Base-by-base conservation (phyloP, 2,888 invertebrate genomes). In the Eurytoma adleriae region DNA sequence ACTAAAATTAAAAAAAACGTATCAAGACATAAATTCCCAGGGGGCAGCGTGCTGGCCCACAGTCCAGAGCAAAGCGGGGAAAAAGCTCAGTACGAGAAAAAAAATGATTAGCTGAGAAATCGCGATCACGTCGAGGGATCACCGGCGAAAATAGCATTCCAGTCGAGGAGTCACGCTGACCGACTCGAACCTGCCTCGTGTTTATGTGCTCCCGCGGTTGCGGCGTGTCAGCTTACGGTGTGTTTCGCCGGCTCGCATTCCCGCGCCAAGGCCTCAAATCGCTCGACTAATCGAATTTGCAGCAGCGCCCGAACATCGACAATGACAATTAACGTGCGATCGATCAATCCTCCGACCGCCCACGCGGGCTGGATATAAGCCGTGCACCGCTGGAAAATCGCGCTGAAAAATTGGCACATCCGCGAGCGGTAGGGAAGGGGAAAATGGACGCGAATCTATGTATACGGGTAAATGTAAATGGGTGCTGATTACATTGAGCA, bases 301-400 rank as follows among this genome's bases (percentile, higher is more conserved):
- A 24, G 18, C 54, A 70, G 48, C 83, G 83, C 85, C 83, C 84
- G 86, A 84, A 83, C 83, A 84, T 85, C 84, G 83, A 84, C 84
- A 85, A 83, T 85, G 83, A 81, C 85, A 84, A 87, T 87, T 87
- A 86, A 85, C 81, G 76, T 84, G 77, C 84, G 84, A 87, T 86
- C 85, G 84, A 86, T 86, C 86, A 85, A 86, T 84, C 13, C 84
- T 16, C 54, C 82, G 84, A 84, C 86, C 87, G 83, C 85, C 86
- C 59, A 82, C 76, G 40, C 24, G 66, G 40, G 20, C n/a, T 18
- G 48, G 57, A 64, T 71, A 56, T 50, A 50, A 64, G n/a, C n/a
- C n/a, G n/a, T n/a, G n/a, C n/a, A n/a, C n/a, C n/a, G 24, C 24
- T 59, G 71, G 54, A 78, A 72, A 78, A 57, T 66, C 40, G 71